phyloP scores from a whole-genome alignment of 2,888 invertebrate species.

The Perizoma affinitatum region DNA sequence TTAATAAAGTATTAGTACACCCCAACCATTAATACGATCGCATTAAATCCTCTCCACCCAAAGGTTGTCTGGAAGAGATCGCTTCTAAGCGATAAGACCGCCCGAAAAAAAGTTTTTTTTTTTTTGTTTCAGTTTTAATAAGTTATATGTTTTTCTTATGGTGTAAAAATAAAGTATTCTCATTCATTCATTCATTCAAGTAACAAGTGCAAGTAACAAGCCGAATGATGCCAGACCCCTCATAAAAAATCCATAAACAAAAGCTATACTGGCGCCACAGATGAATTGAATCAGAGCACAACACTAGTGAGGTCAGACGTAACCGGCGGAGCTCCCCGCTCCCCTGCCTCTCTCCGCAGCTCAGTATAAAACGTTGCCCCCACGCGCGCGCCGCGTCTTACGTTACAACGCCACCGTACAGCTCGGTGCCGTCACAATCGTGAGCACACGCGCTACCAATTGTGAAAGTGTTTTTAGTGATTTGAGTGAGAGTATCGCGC shows the following conservation, averaged over 20 bases:
- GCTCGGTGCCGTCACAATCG: conserved; percentile 54
- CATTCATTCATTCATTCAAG: no score
- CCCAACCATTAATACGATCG: no score
- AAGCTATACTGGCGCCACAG: conserved; percentile 27
- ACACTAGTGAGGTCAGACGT: conserved; percentile 68
- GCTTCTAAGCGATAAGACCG: no score
- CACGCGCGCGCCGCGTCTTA: conserved; percentile 80
- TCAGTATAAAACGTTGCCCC: conserved; percentile 62
- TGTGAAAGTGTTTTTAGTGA: conserved; percentile 80
- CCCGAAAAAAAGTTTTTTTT: no score
- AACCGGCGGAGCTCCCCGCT: conserved; percentile 48
- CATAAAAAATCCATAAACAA: conserved; percentile 29
- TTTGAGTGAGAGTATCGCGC: conserved; percentile 75
- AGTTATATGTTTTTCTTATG: no score
- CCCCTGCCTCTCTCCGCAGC: conserved; percentile 45
- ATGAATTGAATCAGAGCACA: conserved; percentile 44
- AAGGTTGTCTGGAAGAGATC: no score
- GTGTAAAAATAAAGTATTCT: no score
- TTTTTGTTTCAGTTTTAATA: no score
- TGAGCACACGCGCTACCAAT: conserved; percentile 71
- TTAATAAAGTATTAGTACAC: no score
- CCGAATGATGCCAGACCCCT: not conserved
- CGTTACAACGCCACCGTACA: conserved; percentile 66
- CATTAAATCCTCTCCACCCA: no score
- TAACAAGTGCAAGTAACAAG: no score